phyloP scores from a whole-genome alignment of 1,140 invertebrate genomes.

The Lithobius niger region DNA sequence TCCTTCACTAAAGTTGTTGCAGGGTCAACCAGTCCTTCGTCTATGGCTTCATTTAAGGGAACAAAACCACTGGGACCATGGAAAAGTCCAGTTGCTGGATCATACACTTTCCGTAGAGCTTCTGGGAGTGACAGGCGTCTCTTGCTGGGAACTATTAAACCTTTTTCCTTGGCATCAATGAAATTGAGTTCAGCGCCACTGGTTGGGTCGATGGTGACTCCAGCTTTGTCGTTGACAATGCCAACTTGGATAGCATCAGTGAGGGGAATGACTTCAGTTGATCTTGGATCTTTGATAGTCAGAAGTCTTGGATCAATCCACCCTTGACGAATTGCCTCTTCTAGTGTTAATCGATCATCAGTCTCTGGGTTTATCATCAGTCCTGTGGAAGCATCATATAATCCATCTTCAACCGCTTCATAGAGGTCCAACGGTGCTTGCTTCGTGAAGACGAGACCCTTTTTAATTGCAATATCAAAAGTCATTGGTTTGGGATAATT shows the following conservation, averaged over 20 bases:
- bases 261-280: conserved; percentile 60
- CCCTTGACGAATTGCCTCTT: conserved; percentile 59
- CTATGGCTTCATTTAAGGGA: conserved; percentile 57
- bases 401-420: conserved; percentile 66
- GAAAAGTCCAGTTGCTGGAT: conserved; percentile 56
- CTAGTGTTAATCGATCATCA: conserved; percentile 53
- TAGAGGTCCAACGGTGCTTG: conserved; percentile 65
- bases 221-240: conserved; percentile 64
- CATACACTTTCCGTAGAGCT: conserved; percentile 70
- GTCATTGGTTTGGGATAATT: conserved; percentile 49
- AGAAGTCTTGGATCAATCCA: conserved; percentile 60
- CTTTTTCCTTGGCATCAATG: conserved; percentile 61
- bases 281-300: conserved; percentile 63
- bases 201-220: conserved; percentile 58
- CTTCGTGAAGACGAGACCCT: conserved; percentile 58
- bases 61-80: too few relatives aligned
- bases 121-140: conserved; percentile 68
- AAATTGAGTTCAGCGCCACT: conserved; percentile 57
- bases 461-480: conserved; percentile 58
- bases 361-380: conserved; percentile 51
- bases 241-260: conserved; percentile 64
- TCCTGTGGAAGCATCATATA: conserved; percentile 62
- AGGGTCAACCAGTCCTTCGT: conserved; percentile 62
- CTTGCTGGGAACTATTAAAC: conserved; percentile 65
- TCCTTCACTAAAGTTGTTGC: conserved; percentile 57